Evolutionary conservation across 2,888 invertebrate species (phyloP).

Genomic region (Yponomeuta evonymella): DNA sequence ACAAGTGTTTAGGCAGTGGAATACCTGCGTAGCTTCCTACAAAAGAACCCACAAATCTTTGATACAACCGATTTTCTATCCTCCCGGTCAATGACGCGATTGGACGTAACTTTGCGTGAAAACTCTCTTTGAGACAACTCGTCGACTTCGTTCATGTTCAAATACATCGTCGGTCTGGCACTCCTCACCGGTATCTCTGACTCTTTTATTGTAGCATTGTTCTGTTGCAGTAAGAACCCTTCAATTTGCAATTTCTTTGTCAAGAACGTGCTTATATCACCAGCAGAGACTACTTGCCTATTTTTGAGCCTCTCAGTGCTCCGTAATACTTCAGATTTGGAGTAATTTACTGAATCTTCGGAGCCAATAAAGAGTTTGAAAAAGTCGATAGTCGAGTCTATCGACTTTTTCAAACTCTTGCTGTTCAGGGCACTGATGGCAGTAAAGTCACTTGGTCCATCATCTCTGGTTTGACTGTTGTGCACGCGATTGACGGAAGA

Average conservation of each 20-base stretch:
- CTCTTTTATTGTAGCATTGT: constrained; percentile 32
- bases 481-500: neutral
- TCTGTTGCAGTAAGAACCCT: constrained; percentile 31
- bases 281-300: constrained; percentile 45
- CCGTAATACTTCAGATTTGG: neutral
- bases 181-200: constrained; percentile 56
- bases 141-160: constrained; percentile 42
- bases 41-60: constrained; percentile 55
- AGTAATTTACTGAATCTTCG: neutral
- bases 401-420: too few species aligned
- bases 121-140: neutral
- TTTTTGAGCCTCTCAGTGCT: neutral
- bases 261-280: constrained; percentile 44
- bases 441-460: neutral
- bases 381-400: neutral
- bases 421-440: neutral
- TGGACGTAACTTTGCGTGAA: neutral
- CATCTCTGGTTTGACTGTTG: neutral
- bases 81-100: constrained; percentile 25
- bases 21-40: constrained; percentile 51
- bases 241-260: constrained; percentile 47
- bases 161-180: constrained; percentile 54
- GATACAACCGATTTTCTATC: constrained; percentile 46
- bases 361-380: neutral
- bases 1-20: neutral